These are phyloP conservation scores for Ciona savignyi DNA, from an alignment of 23 tunicate species.

Conservation along the genomic window DNA sequence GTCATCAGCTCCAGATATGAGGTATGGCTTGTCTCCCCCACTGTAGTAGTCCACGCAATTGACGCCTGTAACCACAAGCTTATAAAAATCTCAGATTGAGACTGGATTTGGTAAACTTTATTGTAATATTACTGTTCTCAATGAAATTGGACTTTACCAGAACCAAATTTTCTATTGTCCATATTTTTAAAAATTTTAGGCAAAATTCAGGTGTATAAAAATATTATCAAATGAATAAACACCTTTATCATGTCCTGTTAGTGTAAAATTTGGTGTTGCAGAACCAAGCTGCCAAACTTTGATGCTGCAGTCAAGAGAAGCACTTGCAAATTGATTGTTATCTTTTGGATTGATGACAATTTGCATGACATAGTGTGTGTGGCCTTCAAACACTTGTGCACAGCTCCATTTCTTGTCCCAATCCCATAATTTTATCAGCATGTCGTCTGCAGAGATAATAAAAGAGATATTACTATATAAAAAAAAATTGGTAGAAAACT, in stretches of 20 bases:
- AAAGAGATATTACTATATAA: neutral
- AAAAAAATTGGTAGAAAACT: neutral
- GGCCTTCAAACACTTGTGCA: conserved; percentile 98
- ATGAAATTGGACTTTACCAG: too few species aligned
- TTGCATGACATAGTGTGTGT: conserved; percentile 99
- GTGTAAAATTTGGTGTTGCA: conserved; percentile 87
- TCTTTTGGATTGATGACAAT: conserved; percentile 97
- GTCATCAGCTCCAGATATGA: conserved; percentile 99
- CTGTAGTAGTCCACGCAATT: conserved; percentile 98
- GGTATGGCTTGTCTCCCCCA: conserved; percentile 99
- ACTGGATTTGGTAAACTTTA: too few species aligned
- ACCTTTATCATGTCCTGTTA: conserved; percentile 99
- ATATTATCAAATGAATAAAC: neutral
- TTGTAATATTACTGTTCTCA: too few species aligned
- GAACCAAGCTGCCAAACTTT: conserved; percentile 99
- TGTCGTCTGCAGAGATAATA: conserved; percentile 63
- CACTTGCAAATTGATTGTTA: conserved; percentile 98
- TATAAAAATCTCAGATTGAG: too few species aligned
- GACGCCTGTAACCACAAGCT: conserved; percentile 50
- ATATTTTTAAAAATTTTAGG: too few species aligned
- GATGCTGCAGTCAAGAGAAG: conserved; percentile 93
- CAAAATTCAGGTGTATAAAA: too few species aligned
- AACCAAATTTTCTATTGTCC: too few species aligned
- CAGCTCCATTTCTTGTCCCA: conserved; percentile 99
- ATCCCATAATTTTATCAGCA: conserved; percentile 98